Evolutionary conservation across 2,113 vertebrate species (phyloP).

Genomic region (Clinocottus analis): DNA sequence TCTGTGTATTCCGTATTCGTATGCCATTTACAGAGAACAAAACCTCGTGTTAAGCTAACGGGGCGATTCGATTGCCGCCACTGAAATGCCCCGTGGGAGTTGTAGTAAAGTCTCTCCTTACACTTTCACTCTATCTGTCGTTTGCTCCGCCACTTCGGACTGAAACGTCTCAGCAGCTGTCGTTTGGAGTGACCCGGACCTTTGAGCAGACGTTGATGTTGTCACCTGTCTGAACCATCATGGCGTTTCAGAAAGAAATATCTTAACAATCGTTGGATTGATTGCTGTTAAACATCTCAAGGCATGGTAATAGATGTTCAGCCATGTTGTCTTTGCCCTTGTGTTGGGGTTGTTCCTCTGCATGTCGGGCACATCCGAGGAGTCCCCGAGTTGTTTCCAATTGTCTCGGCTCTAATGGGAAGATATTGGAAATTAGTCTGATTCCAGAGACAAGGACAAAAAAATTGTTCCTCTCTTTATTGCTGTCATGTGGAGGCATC

Average conservation of each 20-base stretch:
- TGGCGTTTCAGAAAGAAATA: background rate
- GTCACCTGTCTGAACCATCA: background rate
- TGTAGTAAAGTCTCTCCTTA: background rate
- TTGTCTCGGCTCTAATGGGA: slow-evolving; percentile 59
- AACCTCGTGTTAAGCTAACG: background rate
- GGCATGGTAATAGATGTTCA: background rate
- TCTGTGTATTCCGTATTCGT: background rate
- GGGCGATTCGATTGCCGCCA: too few species aligned
- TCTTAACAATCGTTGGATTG: background rate
- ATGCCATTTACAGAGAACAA: background rate
- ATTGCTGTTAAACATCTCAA: background rate
- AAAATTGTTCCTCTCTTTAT: slow-evolving; percentile 54
- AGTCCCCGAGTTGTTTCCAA: slow-evolving; percentile 35
- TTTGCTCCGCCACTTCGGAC: background rate
- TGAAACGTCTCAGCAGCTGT: background rate
- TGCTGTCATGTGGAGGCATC: slow-evolving; percentile 66
- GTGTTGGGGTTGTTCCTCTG: slow-evolving; percentile 14
- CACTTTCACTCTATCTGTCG: background rate
- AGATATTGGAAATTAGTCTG: slow-evolving; percentile 72
- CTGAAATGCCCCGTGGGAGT: background rate
- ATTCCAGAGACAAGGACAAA: slow-evolving; percentile 62
- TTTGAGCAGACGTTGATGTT: background rate
- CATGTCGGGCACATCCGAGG: slow-evolving; percentile 5
- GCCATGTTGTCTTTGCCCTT: slow-evolving; percentile 12
- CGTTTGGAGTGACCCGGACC: background rate